Evolutionary conservation across 2,113 vertebrate species (phyloP).

Genomic region (Dolichotis patagonum): DNA sequence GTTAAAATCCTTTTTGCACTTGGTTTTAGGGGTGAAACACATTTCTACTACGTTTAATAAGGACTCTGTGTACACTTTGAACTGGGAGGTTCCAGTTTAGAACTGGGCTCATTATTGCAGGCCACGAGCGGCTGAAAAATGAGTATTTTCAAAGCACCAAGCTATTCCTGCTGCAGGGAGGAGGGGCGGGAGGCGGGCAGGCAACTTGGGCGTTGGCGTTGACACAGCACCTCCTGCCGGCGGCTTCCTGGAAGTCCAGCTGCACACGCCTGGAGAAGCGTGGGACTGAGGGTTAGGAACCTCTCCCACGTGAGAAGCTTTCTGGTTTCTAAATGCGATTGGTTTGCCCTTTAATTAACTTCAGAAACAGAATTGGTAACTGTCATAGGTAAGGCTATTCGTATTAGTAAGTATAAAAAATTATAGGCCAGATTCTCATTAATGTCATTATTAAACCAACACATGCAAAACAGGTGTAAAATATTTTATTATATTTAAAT

Average conservation of each 20-base stretch:
- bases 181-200: constrained; percentile 39
- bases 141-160: constrained; percentile 67
- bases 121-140: constrained; percentile 72
- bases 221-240: constrained; percentile 89
- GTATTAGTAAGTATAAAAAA: constrained; percentile 33
- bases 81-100: constrained; percentile 26
- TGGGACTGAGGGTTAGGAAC: constrained; percentile 32
- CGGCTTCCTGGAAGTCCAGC: constrained; percentile 71
- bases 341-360: constrained; percentile 47
- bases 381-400: background rate
- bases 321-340: constrained; percentile 40
- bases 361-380: background rate
- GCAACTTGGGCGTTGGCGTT: constrained; percentile 76
- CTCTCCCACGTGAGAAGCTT: constrained; percentile 67
- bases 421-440: constrained; percentile 38
- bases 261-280: constrained; percentile 64
- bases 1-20: constrained; percentile 6
- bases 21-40: background rate
- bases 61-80: constrained; percentile 50
- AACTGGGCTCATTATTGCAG: constrained; percentile 63
- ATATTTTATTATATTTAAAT: constrained; percentile 46
- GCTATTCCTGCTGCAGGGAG: background rate
- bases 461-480: constrained; percentile 13
- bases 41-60: constrained; percentile 64
- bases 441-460: background rate